phyloP scores from a whole-genome alignment of 2,888 invertebrate species.

The Andrena camellia region DNA sequence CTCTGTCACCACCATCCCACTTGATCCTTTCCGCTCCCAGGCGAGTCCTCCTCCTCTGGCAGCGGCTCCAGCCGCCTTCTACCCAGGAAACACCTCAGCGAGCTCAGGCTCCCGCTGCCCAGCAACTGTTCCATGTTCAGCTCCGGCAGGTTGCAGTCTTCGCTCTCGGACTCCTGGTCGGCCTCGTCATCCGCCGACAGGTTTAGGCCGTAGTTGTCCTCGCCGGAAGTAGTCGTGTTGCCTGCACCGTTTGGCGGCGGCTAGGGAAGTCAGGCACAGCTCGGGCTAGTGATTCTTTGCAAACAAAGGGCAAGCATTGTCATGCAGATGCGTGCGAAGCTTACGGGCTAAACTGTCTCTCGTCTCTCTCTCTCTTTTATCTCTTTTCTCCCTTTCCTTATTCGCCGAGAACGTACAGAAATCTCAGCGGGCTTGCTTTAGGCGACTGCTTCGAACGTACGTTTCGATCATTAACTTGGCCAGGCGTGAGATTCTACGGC shows the following conservation, averaged over 20 bases:
- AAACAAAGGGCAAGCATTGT: conserved; percentile 84
- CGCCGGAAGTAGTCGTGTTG: conserved; percentile 69
- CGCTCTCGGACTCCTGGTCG: conserved; percentile 86
- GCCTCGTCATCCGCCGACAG: conserved; percentile 88
- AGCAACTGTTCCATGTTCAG: conserved; percentile 83
- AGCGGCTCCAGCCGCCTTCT: conserved; percentile 93
- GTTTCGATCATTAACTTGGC: too few relatives aligned
- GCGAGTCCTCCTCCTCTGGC: conserved; percentile 92
- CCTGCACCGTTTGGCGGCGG: conserved; percentile 80
- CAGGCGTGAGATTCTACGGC: too few relatives aligned
- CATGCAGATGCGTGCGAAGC: conserved; percentile 85
- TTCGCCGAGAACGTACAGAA: conserved; percentile 2
- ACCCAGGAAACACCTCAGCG: conserved; percentile 84
- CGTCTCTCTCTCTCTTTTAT: neutral
- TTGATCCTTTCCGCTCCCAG: conserved; percentile 81
- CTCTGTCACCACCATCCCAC: conserved; percentile 85
- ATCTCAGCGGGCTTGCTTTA: neutral
- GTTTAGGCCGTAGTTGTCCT: conserved; percentile 80
- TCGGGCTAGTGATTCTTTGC: conserved; percentile 84
- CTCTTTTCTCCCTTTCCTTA: neutral
- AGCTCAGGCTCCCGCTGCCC: conserved; percentile 77
- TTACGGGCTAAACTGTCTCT: conserved; percentile 72
- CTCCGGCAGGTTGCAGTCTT: conserved; percentile 79
- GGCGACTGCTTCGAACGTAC: neutral
- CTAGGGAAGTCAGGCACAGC: conserved; percentile 84